Evolutionary conservation across 2,113 vertebrate species (phyloP).

Genomic region (Sphyrna mokarran): DNA sequence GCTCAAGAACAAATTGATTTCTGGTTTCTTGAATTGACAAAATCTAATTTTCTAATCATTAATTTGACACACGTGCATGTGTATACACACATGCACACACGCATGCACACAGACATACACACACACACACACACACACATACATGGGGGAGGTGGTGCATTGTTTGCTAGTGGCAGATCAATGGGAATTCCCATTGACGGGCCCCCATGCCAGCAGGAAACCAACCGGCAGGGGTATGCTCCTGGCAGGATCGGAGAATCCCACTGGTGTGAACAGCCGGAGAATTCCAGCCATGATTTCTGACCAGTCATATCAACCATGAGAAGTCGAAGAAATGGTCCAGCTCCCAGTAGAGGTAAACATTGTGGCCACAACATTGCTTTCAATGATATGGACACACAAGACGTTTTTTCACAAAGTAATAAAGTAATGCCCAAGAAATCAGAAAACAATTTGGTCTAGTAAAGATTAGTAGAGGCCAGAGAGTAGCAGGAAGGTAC

Average conservation of each 20-base stretch:
- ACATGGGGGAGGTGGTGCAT: too few species aligned
- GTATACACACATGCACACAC: background rate
- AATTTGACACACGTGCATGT: background rate
- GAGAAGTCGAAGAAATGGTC: background rate
- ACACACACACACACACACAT: background rate
- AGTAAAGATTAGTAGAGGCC: conserved; percentile 7
- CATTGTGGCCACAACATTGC: background rate
- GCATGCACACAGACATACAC: too few species aligned
- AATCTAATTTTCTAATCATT: background rate
- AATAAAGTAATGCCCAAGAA: conserved; percentile 23
- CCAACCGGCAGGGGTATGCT: too few species aligned
- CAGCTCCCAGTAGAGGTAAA: background rate
- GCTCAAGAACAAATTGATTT: conserved; percentile 20
- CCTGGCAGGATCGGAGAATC: too few species aligned
- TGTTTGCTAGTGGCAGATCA: too few species aligned
- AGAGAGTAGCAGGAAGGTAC: conserved; percentile 7
- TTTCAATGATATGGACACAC: background rate
- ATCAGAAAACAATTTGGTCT: conserved; percentile 33
- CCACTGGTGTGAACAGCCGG: too few species aligned
- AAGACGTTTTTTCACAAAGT: background rate
- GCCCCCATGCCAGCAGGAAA: too few species aligned
- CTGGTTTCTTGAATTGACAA: background rate
- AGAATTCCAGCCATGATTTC: too few species aligned
- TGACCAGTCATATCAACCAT: background rate
- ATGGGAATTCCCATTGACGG: too few species aligned